Evolutionary conservation across 30 jellyfish, hydroid and myxozoan species (phyloP), one percentile per base, ranked within the genome.

Genomic region (Cassiopea andromeda): DNA sequence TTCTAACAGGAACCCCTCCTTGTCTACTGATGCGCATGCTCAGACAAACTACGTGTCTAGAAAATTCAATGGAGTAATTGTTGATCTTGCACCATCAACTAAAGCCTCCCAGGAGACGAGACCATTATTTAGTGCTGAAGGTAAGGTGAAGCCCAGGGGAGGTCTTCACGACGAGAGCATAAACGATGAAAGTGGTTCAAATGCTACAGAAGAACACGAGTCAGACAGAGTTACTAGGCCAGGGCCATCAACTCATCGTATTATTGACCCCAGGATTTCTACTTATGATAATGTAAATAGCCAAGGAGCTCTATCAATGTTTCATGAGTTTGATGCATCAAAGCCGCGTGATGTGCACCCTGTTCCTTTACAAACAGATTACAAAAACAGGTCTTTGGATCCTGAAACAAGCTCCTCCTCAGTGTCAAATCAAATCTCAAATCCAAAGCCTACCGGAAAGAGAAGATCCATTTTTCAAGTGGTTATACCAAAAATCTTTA

Each of bases 401-500:
- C 15, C 73, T 17, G 43, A 64, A 4, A 4, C 43, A 17, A 4
- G 43, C 73, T 2, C 15, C 8, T 4, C 73, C 6, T 14, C 73
- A 14, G 43, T 9, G 43, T 27, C 73, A 64, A 14, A 16, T 17
- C 73, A 64, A 64, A 64, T 16, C 73, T 64, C 15, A 27, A 75
- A 43, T 75, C 83, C 83, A 64, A 80, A 48, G 61, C 60, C 59
- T 60, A 60, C 69, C 8, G 90, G 67, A 59, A 1, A 66, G 8
- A 82, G 67, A 27, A 46, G 69, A 46, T 82, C 90, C 18, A 19
- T 82, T 66, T 67, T 82, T 13, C 45, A 49, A 82, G 82, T 82
- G 27, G 66, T 82, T 1, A 79, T 82, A 1, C 90, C 90, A 17
- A 82, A 82, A 48, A 82, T 82, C 27, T 43, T 82, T 78, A 82